phyloP scores from a whole-genome alignment of 2,888 invertebrate genomes.

The Vesta saturnalis region DNA sequence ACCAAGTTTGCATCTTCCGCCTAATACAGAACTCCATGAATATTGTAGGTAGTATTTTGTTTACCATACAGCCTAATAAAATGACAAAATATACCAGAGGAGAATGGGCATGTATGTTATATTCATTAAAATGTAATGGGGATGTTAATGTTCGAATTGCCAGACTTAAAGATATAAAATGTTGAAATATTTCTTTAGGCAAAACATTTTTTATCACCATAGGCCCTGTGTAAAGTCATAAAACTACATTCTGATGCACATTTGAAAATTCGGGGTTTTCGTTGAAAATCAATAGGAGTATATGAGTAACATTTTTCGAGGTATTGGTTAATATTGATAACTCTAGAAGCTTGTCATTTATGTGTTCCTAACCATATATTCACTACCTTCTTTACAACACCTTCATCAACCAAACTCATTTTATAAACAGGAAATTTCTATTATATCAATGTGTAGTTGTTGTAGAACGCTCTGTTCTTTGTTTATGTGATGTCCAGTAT shows the following conservation, averaged over 20 bases:
- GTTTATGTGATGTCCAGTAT: neutral
- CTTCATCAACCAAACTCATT: conserved; percentile 22
- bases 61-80: conserved; percentile 18
- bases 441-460: neutral
- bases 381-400: conserved; percentile 23
- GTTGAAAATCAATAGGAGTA: too few relatives aligned
- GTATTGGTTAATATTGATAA: neutral
- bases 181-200: conserved; percentile 7
- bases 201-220: too few relatives aligned
- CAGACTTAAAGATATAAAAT: conserved; percentile 24
- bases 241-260: too few relatives aligned
- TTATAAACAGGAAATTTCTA: neutral
- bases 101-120: conserved; percentile 18
- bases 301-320: neutral
- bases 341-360: neutral
- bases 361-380: conserved; percentile 26
- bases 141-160: conserved; percentile 23
- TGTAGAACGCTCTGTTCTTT: too few relatives aligned
- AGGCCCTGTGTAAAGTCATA: too few relatives aligned
- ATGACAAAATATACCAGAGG: conserved; percentile 20
- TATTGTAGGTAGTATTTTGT: conserved; percentile 20
- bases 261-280: too few relatives aligned
- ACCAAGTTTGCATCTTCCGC: neutral
- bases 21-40: conserved; percentile 10
- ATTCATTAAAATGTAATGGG: conserved; percentile 9